These are phyloP conservation scores for Hermaeophaga mercurialis DNA, from an alignment of 2,888 invertebrate species.

Conservation along the genomic window DNA sequence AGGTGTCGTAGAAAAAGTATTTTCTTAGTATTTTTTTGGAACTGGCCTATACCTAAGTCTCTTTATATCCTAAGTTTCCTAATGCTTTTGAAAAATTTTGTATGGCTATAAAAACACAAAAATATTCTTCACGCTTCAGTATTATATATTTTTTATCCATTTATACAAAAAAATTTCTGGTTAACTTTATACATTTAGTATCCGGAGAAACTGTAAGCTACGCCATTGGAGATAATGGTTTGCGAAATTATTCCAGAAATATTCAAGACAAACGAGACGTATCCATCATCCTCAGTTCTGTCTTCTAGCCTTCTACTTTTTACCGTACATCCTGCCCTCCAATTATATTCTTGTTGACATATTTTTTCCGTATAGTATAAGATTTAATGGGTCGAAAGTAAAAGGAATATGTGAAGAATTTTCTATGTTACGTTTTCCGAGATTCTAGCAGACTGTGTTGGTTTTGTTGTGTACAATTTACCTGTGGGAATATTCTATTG, in stretches of 20 bases:
- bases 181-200: too few species aligned
- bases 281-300: slow-evolving; percentile 40
- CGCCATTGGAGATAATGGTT: slow-evolving; percentile 35
- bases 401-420: slow-evolving; percentile 19
- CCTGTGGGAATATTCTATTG: too few species aligned
- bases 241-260: slow-evolving; percentile 38
- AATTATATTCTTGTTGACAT: slow-evolving; percentile 37
- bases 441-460: background rate
- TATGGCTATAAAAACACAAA: too few species aligned
- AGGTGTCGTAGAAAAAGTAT: too few species aligned
- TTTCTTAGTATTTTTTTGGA: too few species aligned
- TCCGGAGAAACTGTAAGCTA: too few species aligned
- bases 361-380: slow-evolving; percentile 28
- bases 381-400: slow-evolving; percentile 23
- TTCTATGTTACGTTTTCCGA: slow-evolving; percentile 6
- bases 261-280: slow-evolving; percentile 42
- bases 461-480: background rate
- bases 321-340: slow-evolving; percentile 23
- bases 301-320: slow-evolving; percentile 31
- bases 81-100: background rate
- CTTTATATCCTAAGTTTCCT: too few species aligned
- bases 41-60: too few species aligned
- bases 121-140: too few species aligned
- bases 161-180: too few species aligned
- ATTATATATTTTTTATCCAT: too few species aligned